A percentile compares a stretch with the other conserved stretches of the same genome.
Conservation (phyloP, 35 echinoderm and acorn worm genomes). For the Lytechinus variegatus region DNA sequence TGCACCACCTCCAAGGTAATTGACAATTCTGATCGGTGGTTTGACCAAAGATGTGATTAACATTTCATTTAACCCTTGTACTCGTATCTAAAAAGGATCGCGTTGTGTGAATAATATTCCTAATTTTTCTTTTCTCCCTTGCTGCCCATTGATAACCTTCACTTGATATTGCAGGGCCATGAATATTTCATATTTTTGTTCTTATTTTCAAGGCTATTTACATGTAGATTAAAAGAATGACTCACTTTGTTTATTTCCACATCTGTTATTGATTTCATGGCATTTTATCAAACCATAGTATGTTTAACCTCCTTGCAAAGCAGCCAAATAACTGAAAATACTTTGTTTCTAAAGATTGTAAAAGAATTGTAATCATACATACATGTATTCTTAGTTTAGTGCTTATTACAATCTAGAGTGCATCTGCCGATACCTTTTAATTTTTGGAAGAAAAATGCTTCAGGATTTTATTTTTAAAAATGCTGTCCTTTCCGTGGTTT, state of each 20-base stretch:
- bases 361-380: background rate
- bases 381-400: background rate
- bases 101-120: background rate
- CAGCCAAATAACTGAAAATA: background rate
- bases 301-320: background rate
- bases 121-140: background rate
- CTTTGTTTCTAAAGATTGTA: background rate
- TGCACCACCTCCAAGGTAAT: conserved; percentile 35
- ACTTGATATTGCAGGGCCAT: background rate
- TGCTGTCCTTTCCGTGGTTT: background rate
- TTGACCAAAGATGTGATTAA: background rate
- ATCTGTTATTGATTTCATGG: background rate
- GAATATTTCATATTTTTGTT: background rate
- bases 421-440: background rate
- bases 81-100: background rate
- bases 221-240: background rate
- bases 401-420: background rate
- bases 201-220: background rate
- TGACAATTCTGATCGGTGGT: background rate
- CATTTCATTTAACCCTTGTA: too few species aligned
- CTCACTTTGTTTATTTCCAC: background rate
- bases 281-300: background rate
- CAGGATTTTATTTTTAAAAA: background rate
- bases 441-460: background rate
- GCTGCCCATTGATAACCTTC: background rate